Conservation (phyloP, 2,113 vertebrate species). For the Semnornis frantzii region DNA sequence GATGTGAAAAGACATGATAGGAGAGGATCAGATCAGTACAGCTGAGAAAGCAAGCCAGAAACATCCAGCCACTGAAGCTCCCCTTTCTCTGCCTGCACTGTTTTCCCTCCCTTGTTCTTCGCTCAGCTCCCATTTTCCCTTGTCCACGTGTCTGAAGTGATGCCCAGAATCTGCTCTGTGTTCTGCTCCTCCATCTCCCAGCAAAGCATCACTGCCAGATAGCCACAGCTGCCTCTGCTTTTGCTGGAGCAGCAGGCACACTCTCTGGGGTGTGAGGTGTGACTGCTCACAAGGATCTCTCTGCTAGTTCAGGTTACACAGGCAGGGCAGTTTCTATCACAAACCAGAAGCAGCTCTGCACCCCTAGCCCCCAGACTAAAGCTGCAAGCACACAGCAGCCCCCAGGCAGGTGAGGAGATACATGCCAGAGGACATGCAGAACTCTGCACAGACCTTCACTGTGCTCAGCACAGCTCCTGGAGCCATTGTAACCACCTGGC, state of each 20-base stretch:
- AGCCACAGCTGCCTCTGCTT: constrained; percentile 52
- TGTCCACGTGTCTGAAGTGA: not conserved
- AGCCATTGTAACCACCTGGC: not conserved
- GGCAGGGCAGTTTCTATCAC: constrained; percentile 13
- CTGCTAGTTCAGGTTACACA: not conserved
- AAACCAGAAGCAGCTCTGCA: constrained; percentile 13
- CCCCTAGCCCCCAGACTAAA: constrained; percentile 19
- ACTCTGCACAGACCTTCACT: not conserved
- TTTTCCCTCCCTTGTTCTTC: not conserved
- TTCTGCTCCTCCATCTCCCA: not conserved
- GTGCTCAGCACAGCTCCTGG: not conserved
- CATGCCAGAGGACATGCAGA: not conserved
- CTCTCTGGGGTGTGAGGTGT: constrained; percentile 21
- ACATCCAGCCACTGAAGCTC: not conserved
- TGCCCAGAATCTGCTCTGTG: constrained; percentile 10
- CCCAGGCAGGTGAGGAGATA: not conserved
- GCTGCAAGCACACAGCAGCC: not conserved
- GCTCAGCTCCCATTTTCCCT: not conserved
- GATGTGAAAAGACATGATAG: not conserved
- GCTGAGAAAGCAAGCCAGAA: not conserved
- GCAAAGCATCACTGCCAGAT: not conserved
- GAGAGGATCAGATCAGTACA: not conserved
- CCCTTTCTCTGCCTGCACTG: not conserved
- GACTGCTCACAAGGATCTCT: constrained; percentile 27
- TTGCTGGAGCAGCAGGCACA: constrained; percentile 47